Base-by-base conservation (phyloP, 37 sponge, comb jelly and placozoan species). In the Ianthella basta region DNA sequence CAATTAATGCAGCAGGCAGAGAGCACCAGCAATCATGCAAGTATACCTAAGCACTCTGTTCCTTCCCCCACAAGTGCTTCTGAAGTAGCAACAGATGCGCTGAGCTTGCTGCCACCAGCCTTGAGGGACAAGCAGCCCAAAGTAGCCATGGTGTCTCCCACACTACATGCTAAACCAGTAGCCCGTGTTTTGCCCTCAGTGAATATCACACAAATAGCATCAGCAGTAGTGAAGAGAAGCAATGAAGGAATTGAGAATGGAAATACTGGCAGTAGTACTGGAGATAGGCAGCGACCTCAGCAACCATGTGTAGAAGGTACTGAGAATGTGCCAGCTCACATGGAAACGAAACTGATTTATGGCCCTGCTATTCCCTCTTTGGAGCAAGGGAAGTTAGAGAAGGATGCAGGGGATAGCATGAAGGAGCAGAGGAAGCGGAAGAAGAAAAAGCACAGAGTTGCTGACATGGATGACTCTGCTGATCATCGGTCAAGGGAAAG, bases 81-180 rank as follows among this genome's bases (percentile, higher is more conserved):
- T 33, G 25, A 24, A 4, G 60, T 55, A 0, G 29, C 27, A 24
- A 34, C 40, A 20, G 33, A 55, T 39, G 56, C 66, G 20, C 23
- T 41, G 10, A 38, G 56, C 0, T 8, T 75, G 33, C 34, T 59
- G 39, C 40, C 80, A 60, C 84, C 74, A 12, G 21, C 73, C 54
- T 23, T 75, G 44, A 40, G 78, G n/a, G 82, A 59, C 37, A 68
- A 81, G 14, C 61, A 74, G 4, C 53, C 75, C 32, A 90, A 82
- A 74, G 69, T 89, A 30, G 90, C 90, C n/a, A 29, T 79, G 56
- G 90, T 90, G 21, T 79, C 63, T 18, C 91, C 91, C 34, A 64
- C 64, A 27, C 33, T 44, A 29, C 65, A 60, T n/a, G 34, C 40
- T 37, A 89, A 85, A 50, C 91, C 91, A 32, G 87, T 90, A 23